Percentiles rank a stretch among this genome's conserved stretches.
Evolutionary conservation across 2,113 vertebrate genomes (phyloP).

Genomic region (Caracal caracal): DNA sequence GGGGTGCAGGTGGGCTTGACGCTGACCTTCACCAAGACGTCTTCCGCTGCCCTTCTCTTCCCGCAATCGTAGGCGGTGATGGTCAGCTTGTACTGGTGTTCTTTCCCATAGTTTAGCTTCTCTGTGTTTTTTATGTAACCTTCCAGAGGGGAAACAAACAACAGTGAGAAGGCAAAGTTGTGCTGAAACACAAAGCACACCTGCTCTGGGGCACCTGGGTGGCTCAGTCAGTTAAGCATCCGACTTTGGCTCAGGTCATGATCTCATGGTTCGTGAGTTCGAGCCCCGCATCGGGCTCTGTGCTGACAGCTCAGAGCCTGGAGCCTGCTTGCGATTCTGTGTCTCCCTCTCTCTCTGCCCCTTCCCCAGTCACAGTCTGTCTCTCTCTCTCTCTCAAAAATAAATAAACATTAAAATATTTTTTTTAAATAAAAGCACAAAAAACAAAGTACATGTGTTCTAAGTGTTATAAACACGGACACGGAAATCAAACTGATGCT

Average conservation of each 20-base stretch:
- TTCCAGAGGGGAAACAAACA: slow-evolving; percentile 67
- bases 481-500: rapidly evolving
- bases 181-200: rapidly evolving
- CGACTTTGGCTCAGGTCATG: too few relatives aligned
- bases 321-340: too few relatives aligned
- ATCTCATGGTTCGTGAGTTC: too few relatives aligned
- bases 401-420: too few relatives aligned
- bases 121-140: slow-evolving; percentile 98
- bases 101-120: slow-evolving; percentile 94
- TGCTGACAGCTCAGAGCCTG: too few relatives aligned
- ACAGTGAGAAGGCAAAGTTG: background rate
- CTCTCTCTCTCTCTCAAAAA: too few relatives aligned
- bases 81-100: slow-evolving; percentile 95
- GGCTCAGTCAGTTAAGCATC: too few relatives aligned
- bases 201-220: rapidly evolving
- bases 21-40: slow-evolving; percentile 96
- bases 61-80: slow-evolving; percentile 98
- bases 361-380: too few relatives aligned
- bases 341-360: too few relatives aligned
- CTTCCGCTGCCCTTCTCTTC: slow-evolving; percentile 95
- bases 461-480: background rate
- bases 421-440: background rate
- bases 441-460: rapidly evolving
- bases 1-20: slow-evolving; percentile 96
- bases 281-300: too few relatives aligned